Base-by-base conservation (phyloP, 2,113 vertebrate genomes). In the Cynocephalus volans region DNA sequence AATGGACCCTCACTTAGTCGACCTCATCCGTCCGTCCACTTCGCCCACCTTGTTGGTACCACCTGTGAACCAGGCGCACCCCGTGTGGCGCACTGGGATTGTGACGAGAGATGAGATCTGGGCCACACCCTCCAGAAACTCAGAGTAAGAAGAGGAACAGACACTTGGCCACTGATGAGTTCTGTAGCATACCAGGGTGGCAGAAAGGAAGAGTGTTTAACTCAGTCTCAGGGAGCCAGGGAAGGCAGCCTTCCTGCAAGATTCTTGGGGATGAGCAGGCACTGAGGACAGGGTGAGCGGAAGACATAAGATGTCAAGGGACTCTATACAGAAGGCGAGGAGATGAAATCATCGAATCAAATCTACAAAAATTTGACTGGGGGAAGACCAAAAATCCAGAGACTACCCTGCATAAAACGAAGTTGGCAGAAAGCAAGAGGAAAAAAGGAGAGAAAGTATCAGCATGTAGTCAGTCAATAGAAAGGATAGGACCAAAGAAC, bases 41-140 rank as follows among this genome's bases (percentile, higher is more conserved):
- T 13, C 11, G 76, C 50, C 17, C 26, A 0, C 33, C 0, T 23
- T 5, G 1, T 48, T 70, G n/a, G 33, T 15, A 4, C 10, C 3
- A 9, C 3, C 33, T 19, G 0, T 60, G 41, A 79, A 24, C 81
- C 36, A 31, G 12, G 26, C 41, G 4, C 41, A 41, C 33, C 50
- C 60, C 0, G 0, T 13, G 52, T 14, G 12, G 1, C 15, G 3
- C 13, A 19, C 56, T 23, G 50, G n/a, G 21, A 33, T 50, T 62
- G 4, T 18, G 31, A 67, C 54, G 28, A 54, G 41, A 69, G 77
- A 3, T 4, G n/a, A 65, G 62, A 9, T 21, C 65, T 50, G 60
- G 31, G 24, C 58, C 48, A 19, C 18, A 9, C 9, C 10, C 1
- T 48, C n/a, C 6, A 12, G n/a, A 77, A 81, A n/a, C 67, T 54